These are phyloP conservation scores for Paratilapia polleni DNA, from an alignment of 2,113 vertebrate species.

Conservation along the genomic window DNA sequence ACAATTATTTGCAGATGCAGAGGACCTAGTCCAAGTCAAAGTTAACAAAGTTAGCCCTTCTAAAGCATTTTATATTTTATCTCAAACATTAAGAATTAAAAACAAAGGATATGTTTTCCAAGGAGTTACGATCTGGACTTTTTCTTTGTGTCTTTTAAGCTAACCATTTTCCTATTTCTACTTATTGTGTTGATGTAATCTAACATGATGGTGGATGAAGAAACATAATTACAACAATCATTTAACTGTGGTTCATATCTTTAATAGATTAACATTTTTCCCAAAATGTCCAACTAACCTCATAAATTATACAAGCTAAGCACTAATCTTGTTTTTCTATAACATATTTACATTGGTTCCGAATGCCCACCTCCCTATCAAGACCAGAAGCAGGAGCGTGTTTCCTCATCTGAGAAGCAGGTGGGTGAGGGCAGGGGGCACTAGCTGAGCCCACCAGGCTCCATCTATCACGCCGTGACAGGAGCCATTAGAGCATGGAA, in stretches of 20 bases:
- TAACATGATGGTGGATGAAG: not conserved
- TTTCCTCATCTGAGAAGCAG: constrained; percentile 60
- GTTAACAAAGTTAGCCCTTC: not conserved
- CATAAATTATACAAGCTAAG: not conserved
- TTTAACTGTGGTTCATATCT: not conserved
- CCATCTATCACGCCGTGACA: constrained; percentile 79
- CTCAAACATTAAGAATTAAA: too few species aligned
- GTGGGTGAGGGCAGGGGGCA: constrained; percentile 60
- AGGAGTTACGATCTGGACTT: fast-evolving
- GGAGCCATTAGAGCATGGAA: constrained; percentile 73
- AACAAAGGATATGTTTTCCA: not conserved
- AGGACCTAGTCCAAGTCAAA: not conserved
- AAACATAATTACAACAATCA: not conserved
- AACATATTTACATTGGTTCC: not conserved
- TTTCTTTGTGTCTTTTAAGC: not conserved
- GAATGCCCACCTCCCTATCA: constrained; percentile 4
- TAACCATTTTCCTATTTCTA: not conserved
- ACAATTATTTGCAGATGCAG: too few species aligned
- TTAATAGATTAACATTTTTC: not conserved
- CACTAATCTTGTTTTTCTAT: not conserved
- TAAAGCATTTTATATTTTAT: not conserved
- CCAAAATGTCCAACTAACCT: not conserved
- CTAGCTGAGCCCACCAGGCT: constrained; percentile 62
- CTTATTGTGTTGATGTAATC: not conserved
- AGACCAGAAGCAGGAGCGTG: constrained; percentile 30